phyloP scores from a whole-genome alignment of 1,140 invertebrate species.

The Drosophila trapezifrons region DNA sequence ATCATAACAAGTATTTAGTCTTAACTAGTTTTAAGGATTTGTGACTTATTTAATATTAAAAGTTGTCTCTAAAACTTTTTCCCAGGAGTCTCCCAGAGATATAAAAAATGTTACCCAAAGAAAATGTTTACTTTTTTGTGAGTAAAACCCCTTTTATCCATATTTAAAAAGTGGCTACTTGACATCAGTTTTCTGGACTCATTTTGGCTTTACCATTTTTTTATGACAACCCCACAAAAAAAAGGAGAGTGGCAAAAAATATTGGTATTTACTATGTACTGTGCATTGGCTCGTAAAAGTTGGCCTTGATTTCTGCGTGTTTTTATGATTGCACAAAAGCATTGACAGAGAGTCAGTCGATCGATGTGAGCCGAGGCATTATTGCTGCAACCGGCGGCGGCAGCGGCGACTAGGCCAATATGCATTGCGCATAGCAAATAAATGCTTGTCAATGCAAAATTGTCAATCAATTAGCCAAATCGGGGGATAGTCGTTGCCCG shows the following conservation, averaged over 20 bases:
- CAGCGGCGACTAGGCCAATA: slow-evolving; percentile 26
- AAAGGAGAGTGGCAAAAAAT: slow-evolving; percentile 14
- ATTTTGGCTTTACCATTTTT: slow-evolving; percentile 15
- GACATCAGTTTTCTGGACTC: slow-evolving; percentile 13
- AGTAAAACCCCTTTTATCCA: not conserved
- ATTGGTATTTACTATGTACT: slow-evolving; percentile 37
- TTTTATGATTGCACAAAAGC: slow-evolving; percentile 56
- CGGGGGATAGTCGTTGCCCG: slow-evolving; percentile 24
- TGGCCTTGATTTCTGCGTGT: slow-evolving; percentile 43
- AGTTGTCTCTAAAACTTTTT: not conserved
- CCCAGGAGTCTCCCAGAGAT: not conserved
- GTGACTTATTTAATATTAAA: not conserved
- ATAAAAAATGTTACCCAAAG: not conserved
- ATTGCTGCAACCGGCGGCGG: slow-evolving; percentile 42
- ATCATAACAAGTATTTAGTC: not conserved
- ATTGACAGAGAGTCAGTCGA: slow-evolving; percentile 40
- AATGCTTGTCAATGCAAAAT: slow-evolving; percentile 57
- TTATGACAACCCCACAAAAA: slow-evolving; percentile 31
- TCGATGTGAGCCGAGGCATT: slow-evolving; percentile 9
- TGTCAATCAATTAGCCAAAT: slow-evolving; percentile 62
- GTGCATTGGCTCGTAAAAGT: slow-evolving; percentile 33
- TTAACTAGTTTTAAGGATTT: not conserved
- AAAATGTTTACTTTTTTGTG: too few species aligned
- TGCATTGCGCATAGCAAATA: slow-evolving; percentile 58
- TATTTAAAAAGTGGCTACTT: not conserved